phyloP scores from a whole-genome alignment of 2,113 vertebrate species.

The Monarcha castaneiventris region DNA sequence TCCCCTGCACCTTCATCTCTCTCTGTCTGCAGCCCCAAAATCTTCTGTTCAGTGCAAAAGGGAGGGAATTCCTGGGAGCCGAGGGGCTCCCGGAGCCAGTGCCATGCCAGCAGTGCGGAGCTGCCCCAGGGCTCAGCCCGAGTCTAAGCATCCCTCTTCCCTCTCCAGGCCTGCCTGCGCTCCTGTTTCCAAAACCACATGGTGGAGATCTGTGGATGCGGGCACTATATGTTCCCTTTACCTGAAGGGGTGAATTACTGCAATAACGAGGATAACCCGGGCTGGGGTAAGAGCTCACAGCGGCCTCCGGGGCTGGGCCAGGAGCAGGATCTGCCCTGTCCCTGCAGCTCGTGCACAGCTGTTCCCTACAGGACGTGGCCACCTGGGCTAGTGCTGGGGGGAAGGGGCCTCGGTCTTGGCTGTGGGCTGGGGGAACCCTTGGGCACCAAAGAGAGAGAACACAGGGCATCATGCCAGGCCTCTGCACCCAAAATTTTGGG shows the following conservation, averaged over 20 bases:
- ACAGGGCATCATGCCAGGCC: no score
- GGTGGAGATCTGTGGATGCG: constrained; percentile 69
- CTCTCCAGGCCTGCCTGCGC: constrained; percentile 75
- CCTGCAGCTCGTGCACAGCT: background rate
- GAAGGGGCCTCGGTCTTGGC: background rate
- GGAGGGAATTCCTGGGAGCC: background rate
- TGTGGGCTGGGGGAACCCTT: background rate
- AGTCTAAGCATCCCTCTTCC: background rate
- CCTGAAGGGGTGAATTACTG: constrained; percentile 68
- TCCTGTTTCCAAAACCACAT: constrained; percentile 80
- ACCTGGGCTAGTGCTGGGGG: background rate
- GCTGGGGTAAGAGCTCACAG: constrained; percentile 72
- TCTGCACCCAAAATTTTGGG: no score
- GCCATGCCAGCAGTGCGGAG: fast-evolving
- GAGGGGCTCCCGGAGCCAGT: fast-evolving
- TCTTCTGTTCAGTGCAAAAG: fast-evolving
- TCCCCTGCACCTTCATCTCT: background rate
- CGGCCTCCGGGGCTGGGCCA: fast-evolving
- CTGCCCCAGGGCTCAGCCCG: fast-evolving
- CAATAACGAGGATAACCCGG: constrained; percentile 69
- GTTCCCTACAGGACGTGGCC: fast-evolving
- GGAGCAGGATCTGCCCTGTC: fast-evolving
- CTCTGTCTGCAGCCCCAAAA: background rate
- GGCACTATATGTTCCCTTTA: constrained; percentile 74
- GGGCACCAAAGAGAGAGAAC: background rate